phyloP scores from a whole-genome alignment of 2,888 invertebrate genomes.

The Andrena praecox region DNA sequence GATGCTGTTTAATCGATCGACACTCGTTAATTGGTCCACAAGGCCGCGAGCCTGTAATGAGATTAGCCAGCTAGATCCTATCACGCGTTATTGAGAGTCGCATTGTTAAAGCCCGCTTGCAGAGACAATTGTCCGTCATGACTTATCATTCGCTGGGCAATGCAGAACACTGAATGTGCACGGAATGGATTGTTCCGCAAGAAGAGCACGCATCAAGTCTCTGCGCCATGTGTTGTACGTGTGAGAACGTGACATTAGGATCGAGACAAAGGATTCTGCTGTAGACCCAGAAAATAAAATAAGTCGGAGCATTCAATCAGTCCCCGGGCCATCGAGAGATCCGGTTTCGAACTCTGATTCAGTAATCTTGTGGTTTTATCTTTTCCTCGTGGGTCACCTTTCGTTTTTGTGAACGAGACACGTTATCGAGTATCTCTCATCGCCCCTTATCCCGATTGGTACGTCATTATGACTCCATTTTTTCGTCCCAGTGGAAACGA shows the following conservation, averaged over 20 bases:
- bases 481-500: not conserved
- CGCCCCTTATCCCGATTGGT: not conserved
- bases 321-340: not conserved
- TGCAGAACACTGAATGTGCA: too few species aligned
- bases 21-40: not conserved
- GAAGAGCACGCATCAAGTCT: too few species aligned
- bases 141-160: too few species aligned
- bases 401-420: not conserved
- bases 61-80: not conserved
- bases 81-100: not conserved
- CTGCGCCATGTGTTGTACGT: too few species aligned
- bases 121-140: not conserved
- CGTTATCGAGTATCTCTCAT: not conserved
- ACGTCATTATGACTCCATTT: not conserved
- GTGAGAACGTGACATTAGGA: too few species aligned
- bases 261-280: not conserved
- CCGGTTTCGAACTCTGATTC: not conserved
- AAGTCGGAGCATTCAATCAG: not conserved
- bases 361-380: not conserved
- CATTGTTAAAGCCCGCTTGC: not conserved
- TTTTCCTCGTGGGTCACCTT: not conserved
- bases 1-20: slow-evolving; percentile 1
- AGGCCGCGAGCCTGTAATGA: not conserved
- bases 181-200: too few species aligned
- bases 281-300: not conserved